Base-by-base conservation (phyloP, 2,113 vertebrate genomes). In the Lasiurus cinereus region DNA sequence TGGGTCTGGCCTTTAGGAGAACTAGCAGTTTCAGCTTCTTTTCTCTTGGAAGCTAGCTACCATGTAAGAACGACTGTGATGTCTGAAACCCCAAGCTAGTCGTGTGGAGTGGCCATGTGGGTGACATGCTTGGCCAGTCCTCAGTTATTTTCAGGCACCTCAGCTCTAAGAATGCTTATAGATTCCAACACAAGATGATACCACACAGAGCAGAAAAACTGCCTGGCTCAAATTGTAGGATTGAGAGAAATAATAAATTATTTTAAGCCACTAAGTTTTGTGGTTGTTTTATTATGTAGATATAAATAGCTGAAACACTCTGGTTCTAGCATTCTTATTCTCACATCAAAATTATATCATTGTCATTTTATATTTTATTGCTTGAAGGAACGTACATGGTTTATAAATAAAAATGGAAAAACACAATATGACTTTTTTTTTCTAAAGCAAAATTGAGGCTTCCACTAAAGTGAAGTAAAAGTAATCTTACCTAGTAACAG, bases 401-500 rank as follows among this genome's bases (percentile, higher is more conserved):
- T 21, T 95, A 69, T 43, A 52, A n/a, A 64, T 70, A 74, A 86
- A 67, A 77, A 62, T 83, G 66, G 9, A 18, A 83, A 72, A 78
- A 12, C 18, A 43, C n/a, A 43, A 21, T 50, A n/a, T 54, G 8
- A 27, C 52, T 33, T 91, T 80, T 82, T 67, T 90, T 74, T 14
- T 39, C n/a, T 46, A 69, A 90, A 92, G 36, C 8, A 64, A 90
- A 90, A 78, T 27, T 70, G 36, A 80, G 16, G 66, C 66, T 96
- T 93, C 54, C 76, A 48, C 29, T 29, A 70, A 80, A 85, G 9
- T 4, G 0, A 62, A 92, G 19, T 72, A 59, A 76, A 83, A 88
- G 18, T 74, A 59, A 67, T 27, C 43, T 83, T 97, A 43, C 83
- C 31, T 96, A 69, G 93, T 27, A 80, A 73, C 16, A 93, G 0